A percentile compares a stretch with the other conserved stretches of the same genome.
phyloP scores from a whole-genome alignment of 2,888 invertebrate genomes.

The Ornithoptera alexandrae region DNA sequence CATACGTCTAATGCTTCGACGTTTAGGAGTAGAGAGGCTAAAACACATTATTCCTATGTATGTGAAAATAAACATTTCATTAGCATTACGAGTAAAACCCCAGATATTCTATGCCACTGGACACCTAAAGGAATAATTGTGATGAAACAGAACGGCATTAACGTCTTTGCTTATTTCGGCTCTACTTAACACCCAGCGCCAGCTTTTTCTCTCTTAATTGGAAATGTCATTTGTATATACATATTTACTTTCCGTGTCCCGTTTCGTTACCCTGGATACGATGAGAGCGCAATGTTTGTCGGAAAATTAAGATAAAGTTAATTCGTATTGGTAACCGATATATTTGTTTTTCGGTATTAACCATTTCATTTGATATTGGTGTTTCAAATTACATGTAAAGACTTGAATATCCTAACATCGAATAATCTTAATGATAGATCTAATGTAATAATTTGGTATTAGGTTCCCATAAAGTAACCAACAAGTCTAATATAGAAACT shows the following conservation, averaged over 20 bases:
- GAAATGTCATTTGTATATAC: conserved; percentile 21
- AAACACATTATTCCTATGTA: neutral
- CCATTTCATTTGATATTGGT: too few species aligned
- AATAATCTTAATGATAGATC: too few species aligned
- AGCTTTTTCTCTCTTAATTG: conserved; percentile 20
- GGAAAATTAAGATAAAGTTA: conserved; percentile 11
- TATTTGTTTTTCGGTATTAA: conserved; percentile 10
- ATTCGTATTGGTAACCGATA: conserved; percentile 18
- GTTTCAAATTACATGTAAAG: too few species aligned
- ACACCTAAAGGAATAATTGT: conserved; percentile 26
- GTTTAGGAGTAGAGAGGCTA: too few species aligned
- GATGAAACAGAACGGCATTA: conserved; percentile 20
- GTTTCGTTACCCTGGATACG: conserved; percentile 5
- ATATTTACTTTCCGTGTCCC: conserved; percentile 9
- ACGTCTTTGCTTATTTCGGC: conserved; percentile 23
- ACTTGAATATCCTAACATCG: too few species aligned
- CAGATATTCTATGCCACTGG: conserved; percentile 14
- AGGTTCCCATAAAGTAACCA: too few species aligned
- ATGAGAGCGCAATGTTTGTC: conserved; percentile 9
- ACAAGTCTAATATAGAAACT: too few species aligned
- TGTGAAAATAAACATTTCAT: conserved; percentile 20
- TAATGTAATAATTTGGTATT: too few species aligned
- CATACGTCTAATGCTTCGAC: too few species aligned
- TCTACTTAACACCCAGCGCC: conserved; percentile 14
- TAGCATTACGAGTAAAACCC: conserved; percentile 8